Percentiles rank a stretch among this genome's conserved stretches.
Conservation (phyloP, 1,140 invertebrate species). For the Listronotus oregonensis region DNA sequence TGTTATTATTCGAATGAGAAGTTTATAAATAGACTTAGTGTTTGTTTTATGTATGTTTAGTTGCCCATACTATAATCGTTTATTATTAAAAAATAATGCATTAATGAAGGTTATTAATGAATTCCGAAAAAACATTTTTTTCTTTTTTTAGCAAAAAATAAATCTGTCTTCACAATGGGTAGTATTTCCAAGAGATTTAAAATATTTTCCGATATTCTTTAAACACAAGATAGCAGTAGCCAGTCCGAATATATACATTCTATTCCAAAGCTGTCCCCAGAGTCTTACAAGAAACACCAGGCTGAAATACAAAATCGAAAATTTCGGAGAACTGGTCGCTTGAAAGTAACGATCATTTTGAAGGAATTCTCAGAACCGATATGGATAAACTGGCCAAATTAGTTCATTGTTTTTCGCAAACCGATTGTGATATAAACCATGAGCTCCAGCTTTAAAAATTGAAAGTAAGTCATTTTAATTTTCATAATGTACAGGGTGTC, state of each 20-base stretch:
- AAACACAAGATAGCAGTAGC: slow-evolving; percentile 39
- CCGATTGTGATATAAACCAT: slow-evolving; percentile 67
- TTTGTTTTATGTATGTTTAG: too few species aligned
- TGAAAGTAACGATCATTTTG: slow-evolving; percentile 67
- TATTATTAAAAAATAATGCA: too few species aligned
- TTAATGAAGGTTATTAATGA: too few species aligned
- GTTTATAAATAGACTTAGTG: too few species aligned
- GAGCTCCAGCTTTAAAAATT: slow-evolving; percentile 65
- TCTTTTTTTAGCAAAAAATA: slow-evolving; percentile 48
- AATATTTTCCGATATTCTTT: slow-evolving; percentile 60
- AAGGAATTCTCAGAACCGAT: slow-evolving; percentile 67
- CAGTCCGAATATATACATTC: slow-evolving; percentile 56
- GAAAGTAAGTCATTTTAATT: slow-evolving; percentile 64
- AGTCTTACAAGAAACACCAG: slow-evolving; percentile 46
- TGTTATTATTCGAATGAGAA: too few species aligned
- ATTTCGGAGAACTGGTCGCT: slow-evolving; percentile 67
- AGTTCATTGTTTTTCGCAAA: slow-evolving; percentile 62
- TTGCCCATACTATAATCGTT: too few species aligned
- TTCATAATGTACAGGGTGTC: too few species aligned
- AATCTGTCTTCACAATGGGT: slow-evolving; percentile 61
- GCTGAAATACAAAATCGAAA: slow-evolving; percentile 63
- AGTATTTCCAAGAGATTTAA: slow-evolving; percentile 57
- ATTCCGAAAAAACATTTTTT: too few species aligned
- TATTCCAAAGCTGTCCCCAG: slow-evolving; percentile 61
- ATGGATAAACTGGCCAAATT: slow-evolving; percentile 66